Evolutionary conservation across 2,113 vertebrate genomes (phyloP).

Genomic region (Epinephelus cyanopodus): DNA sequence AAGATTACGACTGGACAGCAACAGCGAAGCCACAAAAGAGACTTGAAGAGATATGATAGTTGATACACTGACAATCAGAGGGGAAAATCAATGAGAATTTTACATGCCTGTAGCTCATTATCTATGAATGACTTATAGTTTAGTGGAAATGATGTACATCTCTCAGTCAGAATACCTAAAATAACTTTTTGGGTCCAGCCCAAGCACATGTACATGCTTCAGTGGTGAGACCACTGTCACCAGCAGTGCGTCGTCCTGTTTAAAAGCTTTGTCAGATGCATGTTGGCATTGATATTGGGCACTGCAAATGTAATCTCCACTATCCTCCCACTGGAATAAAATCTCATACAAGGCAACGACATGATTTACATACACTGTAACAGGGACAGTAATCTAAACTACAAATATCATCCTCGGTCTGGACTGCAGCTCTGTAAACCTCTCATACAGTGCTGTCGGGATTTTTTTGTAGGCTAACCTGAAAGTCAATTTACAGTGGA

Average conservation of each 20-base stretch:
- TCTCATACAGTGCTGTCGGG: not conserved
- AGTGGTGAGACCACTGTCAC: not conserved
- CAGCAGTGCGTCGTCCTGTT: not conserved
- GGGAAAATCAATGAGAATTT: not conserved
- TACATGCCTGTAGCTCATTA: not conserved
- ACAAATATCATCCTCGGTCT: not conserved
- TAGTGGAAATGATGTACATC: not conserved
- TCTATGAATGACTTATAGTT: not conserved
- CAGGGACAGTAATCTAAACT: not conserved
- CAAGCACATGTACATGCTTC: not conserved
- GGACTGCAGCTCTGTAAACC: conserved; percentile 9
- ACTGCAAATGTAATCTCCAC: not conserved
- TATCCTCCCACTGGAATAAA: conserved; percentile 22
- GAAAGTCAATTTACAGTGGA: too few species aligned
- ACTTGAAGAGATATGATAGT: not conserved
- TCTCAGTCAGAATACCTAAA: not conserved
- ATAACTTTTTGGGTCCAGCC: not conserved
- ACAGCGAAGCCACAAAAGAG: not conserved
- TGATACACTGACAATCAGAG: not conserved
- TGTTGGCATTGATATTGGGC: not conserved
- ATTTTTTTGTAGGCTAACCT: too few species aligned
- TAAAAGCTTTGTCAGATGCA: not conserved
- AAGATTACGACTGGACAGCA: conserved; percentile 14
- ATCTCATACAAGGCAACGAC: not conserved
- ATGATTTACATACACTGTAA: not conserved